Percentiles rank a stretch among this genome's conserved stretches.
Evolutionary conservation across 1,140 invertebrate genomes (phyloP).

Genomic region (Nasonia vitripennis): DNA sequence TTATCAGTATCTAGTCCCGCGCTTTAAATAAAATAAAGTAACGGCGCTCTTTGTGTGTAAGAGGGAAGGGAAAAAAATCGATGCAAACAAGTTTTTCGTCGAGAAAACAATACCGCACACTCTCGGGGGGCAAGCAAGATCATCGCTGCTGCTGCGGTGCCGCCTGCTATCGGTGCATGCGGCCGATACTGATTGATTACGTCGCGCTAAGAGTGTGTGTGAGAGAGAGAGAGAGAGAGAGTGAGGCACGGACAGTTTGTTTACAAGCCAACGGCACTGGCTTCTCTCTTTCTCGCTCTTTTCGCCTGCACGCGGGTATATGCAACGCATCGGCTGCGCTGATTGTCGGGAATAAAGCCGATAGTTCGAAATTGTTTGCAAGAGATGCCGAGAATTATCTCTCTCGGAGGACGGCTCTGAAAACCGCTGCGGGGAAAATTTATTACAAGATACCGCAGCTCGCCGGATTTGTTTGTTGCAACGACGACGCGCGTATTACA

Average conservation of each 20-base stretch:
- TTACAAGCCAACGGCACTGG: conserved; percentile 30
- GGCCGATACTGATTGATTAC: conserved; percentile 43
- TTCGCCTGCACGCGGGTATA: neutral
- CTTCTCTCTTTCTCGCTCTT: neutral
- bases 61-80: neutral
- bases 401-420: neutral
- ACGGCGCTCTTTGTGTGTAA: neutral
- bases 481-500: too few species aligned
- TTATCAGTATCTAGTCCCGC: neutral
- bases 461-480: neutral
- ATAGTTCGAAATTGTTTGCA: neutral
- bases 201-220: neutral
- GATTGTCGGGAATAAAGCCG: neutral
- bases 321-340: neutral
- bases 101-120: neutral
- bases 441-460: neutral
- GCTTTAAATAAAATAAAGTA: neutral
- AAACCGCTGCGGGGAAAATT: neutral
- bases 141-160: conserved; percentile 11
- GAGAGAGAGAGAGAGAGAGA: neutral
- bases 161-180: conserved; percentile 23
- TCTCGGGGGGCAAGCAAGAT: conserved; percentile 22
- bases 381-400: neutral
- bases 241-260: conserved; percentile 26
- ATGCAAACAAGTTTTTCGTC: conserved; percentile 48